phyloP scores from a whole-genome alignment of 2,888 invertebrate species.

The Gerris lacustris region DNA sequence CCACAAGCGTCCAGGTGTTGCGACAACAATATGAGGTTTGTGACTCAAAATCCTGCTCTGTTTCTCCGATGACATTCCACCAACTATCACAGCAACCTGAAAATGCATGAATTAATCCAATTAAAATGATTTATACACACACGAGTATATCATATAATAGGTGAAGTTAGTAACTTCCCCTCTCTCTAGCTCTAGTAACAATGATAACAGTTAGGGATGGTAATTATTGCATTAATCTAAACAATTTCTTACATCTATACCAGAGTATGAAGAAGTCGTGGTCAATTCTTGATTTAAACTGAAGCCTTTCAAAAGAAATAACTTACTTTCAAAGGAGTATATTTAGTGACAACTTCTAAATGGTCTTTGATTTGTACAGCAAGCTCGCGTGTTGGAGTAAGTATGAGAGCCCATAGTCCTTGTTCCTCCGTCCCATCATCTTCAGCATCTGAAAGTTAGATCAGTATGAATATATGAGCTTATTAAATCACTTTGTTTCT shows the following conservation, averaged over 20 bases:
- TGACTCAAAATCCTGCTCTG: conserved; percentile 73
- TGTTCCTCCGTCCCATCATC: too few species aligned
- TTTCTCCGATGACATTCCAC: conserved; percentile 87
- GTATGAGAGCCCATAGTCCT: conserved; percentile 62
- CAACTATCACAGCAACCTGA: conserved; percentile 70
- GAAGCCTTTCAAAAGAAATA: neutral
- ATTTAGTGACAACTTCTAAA: conserved; percentile 62
- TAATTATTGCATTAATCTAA: too few species aligned
- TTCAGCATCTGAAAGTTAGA: too few species aligned
- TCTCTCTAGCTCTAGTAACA: too few species aligned
- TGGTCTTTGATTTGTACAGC: conserved; percentile 90
- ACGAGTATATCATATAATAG: conserved; percentile 34
- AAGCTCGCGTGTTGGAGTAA: conserved; percentile 92
- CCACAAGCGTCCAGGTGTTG: conserved; percentile 95
- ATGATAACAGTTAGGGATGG: too few species aligned
- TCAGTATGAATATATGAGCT: too few species aligned
- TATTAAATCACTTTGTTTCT: too few species aligned
- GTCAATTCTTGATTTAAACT: neutral
- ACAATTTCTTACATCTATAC: too few species aligned
- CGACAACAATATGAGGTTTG: conserved; percentile 87
- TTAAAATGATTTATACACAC: neutral
- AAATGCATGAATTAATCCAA: neutral
- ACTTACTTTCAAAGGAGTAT: conserved; percentile 53
- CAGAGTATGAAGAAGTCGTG: too few species aligned
- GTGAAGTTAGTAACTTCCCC: conserved; percentile 2